phyloP scores from a whole-genome alignment of 2,888 invertebrate species.

The Sericinus montela region DNA sequence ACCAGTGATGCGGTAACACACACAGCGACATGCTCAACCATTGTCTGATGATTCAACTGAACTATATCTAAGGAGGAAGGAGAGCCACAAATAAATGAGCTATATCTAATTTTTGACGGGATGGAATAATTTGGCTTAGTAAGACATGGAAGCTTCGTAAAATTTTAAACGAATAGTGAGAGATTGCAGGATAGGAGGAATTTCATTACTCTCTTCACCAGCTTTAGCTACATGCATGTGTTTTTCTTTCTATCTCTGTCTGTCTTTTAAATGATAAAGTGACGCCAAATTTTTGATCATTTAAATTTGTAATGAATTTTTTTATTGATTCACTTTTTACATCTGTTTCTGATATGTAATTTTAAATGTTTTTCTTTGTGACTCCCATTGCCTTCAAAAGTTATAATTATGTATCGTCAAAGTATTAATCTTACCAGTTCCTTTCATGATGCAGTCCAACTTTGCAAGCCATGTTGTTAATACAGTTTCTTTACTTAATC shows the following conservation, averaged over 20 bases:
- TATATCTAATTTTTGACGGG: no score
- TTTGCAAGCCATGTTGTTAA: conserved; percentile 99
- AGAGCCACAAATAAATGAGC: conserved; percentile 10
- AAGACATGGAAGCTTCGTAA: no score
- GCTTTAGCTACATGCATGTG: no score
- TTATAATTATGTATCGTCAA: conserved; percentile 2
- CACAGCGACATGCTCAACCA: conserved; percentile 34
- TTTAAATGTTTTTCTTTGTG: neutral
- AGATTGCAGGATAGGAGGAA: no score
- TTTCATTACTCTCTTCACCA: no score
- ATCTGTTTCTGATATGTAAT: neutral
- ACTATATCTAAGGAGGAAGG: conserved; percentile 9
- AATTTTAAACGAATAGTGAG: no score
- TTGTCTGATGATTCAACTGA: conserved; percentile 16
- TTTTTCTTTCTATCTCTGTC: no score
- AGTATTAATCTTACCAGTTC: conserved; percentile 76
- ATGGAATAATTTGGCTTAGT: no score
- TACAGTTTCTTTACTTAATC: conserved; percentile 99
- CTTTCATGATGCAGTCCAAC: conserved; percentile 98
- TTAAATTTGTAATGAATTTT: no score
- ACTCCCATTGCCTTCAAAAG: conserved; percentile 4
- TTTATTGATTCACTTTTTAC: no score
- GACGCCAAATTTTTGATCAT: no score
- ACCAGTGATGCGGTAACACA: conserved; percentile 33
- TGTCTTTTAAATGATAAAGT: no score